phyloP scores from a whole-genome alignment of 2,113 vertebrate species.

The Callithrix jacchus region DNA sequence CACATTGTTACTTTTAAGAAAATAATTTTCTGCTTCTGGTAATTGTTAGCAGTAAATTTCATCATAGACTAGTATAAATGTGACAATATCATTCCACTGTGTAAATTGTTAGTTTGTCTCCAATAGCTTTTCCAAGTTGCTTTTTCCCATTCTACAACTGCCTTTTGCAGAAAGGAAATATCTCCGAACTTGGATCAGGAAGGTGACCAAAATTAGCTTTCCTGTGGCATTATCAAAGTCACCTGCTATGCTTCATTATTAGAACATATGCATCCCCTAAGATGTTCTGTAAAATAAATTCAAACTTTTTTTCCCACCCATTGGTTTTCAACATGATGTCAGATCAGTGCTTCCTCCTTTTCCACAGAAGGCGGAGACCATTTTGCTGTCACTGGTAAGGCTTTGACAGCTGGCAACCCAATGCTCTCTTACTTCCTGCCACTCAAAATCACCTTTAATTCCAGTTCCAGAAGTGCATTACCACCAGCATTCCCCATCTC shows the following conservation, averaged over 20 bases:
- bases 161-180: background rate
- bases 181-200: background rate
- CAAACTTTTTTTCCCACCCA: background rate
- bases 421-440: background rate
- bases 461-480: background rate
- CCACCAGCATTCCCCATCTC: background rate
- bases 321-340: background rate
- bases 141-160: background rate
- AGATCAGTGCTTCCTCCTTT: background rate
- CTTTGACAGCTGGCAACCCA: background rate
- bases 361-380: background rate
- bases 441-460: background rate
- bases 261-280: background rate
- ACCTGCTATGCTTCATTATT: background rate
- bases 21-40: background rate
- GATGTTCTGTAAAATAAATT: background rate
- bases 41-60: background rate
- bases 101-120: background rate
- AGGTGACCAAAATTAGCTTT: background rate
- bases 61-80: no score
- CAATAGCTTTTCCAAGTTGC: background rate
- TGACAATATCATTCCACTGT: background rate
- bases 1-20: background rate
- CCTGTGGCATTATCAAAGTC: background rate
- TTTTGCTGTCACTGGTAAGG: background rate